Conservation (phyloP, 2,888 invertebrate genomes). For the Agrotis segetum region DNA sequence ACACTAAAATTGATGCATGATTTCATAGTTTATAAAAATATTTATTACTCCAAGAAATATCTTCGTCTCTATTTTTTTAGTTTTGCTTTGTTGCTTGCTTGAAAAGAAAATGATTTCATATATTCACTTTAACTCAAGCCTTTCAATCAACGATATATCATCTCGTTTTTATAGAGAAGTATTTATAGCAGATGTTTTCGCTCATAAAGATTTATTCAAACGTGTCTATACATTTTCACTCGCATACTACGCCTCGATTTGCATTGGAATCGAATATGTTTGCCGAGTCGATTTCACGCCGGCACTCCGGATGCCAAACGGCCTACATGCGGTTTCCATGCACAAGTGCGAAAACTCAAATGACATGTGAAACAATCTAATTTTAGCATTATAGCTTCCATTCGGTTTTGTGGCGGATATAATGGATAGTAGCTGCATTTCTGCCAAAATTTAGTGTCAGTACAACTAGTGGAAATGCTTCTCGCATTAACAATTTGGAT, state of each 20-base stretch:
- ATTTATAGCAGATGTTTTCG: conserved; percentile 53
- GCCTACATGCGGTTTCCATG: conserved; percentile 78
- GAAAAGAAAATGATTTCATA: not conserved
- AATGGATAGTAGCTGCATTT: conserved; percentile 1
- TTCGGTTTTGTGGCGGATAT: conserved; percentile 14
- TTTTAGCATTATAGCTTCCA: conserved; percentile 36
- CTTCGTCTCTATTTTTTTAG: too few relatives aligned
- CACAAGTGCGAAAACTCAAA: conserved; percentile 64
- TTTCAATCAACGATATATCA: conserved; percentile 43
- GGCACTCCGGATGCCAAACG: conserved; percentile 70
- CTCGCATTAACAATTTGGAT: too few relatives aligned
- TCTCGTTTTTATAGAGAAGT: conserved; percentile 48
- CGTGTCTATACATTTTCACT: conserved; percentile 72
- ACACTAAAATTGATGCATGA: not conserved
- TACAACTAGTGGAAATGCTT: too few relatives aligned
- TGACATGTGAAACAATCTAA: conserved; percentile 45
- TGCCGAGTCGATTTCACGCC: conserved; percentile 82
- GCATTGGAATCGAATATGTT: conserved; percentile 80
- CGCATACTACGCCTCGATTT: conserved; percentile 76
- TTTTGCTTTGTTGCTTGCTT: too few relatives aligned
- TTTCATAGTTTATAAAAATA: not conserved
- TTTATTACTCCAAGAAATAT: not conserved
- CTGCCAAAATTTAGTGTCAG: not conserved
- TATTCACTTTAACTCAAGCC: conserved; percentile 1
- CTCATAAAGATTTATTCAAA: conserved; percentile 72